phyloP scores from a whole-genome alignment of 1,140 invertebrate species.

The Oncopodura yosiiana region DNA sequence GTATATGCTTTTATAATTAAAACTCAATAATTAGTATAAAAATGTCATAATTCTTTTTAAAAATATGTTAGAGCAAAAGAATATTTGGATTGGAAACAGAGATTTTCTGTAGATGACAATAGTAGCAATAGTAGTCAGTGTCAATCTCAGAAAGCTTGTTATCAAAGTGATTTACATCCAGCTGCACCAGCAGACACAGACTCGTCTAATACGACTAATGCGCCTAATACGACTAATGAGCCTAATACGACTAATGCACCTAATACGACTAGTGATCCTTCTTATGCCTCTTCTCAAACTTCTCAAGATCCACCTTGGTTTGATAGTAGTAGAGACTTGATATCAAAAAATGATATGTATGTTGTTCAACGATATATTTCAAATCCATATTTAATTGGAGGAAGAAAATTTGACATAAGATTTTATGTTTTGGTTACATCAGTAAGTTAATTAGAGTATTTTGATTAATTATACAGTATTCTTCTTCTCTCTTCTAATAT shows the following conservation, averaged over 20 bases:
- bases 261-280: too few relatives aligned
- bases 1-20: conserved; percentile 22
- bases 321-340: too few relatives aligned
- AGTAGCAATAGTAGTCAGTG: too few relatives aligned
- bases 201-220: too few relatives aligned
- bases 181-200: too few relatives aligned
- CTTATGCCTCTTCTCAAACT: too few relatives aligned
- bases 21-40: background rate
- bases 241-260: too few relatives aligned
- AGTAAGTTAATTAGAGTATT: conserved; percentile 19
- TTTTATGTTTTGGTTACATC: conserved; percentile 52
- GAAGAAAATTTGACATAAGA: conserved; percentile 53
- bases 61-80: conserved; percentile 11
- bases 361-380: conserved; percentile 50
- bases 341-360: conserved; percentile 39
- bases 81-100: conserved; percentile 26
- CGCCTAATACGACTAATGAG: too few relatives aligned
- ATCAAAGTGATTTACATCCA: too few relatives aligned
- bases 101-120: too few relatives aligned
- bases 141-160: too few relatives aligned
- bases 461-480: background rate
- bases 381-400: conserved; percentile 54
- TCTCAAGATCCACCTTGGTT: too few relatives aligned
- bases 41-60: background rate
- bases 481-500: background rate